Percentiles rank a stretch among this genome's conserved stretches.
phyloP scores from a whole-genome alignment of 2,888 invertebrate genomes.

The Clanis bilineata region DNA sequence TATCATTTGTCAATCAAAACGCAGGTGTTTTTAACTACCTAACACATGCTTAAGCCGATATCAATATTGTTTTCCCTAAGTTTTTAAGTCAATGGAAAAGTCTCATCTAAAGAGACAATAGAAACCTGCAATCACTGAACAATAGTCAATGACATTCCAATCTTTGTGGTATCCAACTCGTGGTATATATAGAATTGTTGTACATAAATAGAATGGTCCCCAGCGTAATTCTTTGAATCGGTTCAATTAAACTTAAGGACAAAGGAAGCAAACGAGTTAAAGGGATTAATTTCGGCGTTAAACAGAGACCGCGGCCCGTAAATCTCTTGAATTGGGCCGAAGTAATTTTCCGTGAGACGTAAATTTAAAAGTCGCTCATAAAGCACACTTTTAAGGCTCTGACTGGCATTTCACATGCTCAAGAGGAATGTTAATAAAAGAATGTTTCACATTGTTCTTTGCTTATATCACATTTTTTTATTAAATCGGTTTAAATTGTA shows the following conservation, averaged over 20 bases:
- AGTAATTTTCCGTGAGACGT: slow-evolving; percentile 30
- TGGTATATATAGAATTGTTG: not conserved
- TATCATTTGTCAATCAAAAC: too few species aligned
- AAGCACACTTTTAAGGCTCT: not conserved
- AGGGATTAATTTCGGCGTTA: slow-evolving; percentile 33
- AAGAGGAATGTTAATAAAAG: not conserved
- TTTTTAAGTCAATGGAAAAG: too few species aligned
- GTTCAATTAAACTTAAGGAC: slow-evolving; percentile 36
- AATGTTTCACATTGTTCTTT: not conserved
- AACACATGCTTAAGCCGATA: too few species aligned
- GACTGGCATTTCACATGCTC: not conserved
- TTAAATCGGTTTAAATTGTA: not conserved
- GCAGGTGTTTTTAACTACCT: too few species aligned
- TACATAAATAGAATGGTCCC: not conserved
- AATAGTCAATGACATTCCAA: not conserved
- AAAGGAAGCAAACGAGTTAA: slow-evolving; percentile 33
- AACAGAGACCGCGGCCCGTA: slow-evolving; percentile 28
- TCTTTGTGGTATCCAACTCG: not conserved
- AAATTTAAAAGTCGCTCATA: slow-evolving; percentile 18
- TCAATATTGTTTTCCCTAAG: too few species aligned
- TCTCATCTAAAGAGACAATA: too few species aligned
- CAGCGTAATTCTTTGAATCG: slow-evolving; percentile 8
- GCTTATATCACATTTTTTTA: not conserved
- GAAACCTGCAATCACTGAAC: not conserved
- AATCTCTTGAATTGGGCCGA: slow-evolving; percentile 29